Evolutionary conservation across 1,140 invertebrate genomes (phyloP), one percentile per base, ranked within the genome.

Genomic region (Amyelois transitella): DNA sequence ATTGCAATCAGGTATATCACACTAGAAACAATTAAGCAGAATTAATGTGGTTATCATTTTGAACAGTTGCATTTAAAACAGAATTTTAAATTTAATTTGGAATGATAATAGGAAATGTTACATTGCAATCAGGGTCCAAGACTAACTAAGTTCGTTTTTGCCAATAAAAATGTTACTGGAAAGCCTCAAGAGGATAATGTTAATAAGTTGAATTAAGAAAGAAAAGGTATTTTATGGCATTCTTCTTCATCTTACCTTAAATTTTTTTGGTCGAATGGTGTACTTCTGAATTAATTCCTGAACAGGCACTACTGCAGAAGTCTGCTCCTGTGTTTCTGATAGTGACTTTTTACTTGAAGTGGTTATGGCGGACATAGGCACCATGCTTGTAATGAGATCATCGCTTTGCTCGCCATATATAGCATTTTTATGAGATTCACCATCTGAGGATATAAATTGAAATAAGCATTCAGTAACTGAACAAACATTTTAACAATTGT

Each of bases 1-100:
- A 50, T 66, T 72, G 67, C 79, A 88, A 60, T 77, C 82, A 60
- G 86, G 72, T 89, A 79, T 58, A 48, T 84, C 78, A 76, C 83
- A 86, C 82, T 86, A 53, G 18, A 74, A 76, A 8, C 10, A 58
- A 43, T 54, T 10, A 28, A 47, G 12, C 28, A 32, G 28, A 32
- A 32, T 10, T 32, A 10, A 6, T 32, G 2, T 32, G 2, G 7
- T 10, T 32, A 2, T 32, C 12, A 32, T 6, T 2, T 32, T 10
- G 2, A 32, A 32, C 28, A 32, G 10, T 32, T 10, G 12, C 7
- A 8, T 24, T 32, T 4, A 32, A n/a, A n/a, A n/a, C n/a, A n/a
- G n/a, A n/a, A n/a, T n/a, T n/a, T n/a, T n/a, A n/a, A n/a, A n/a
- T n/a, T n/a, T n/a, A n/a, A n/a, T n/a, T n/a, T n/a, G n/a, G n/a